These are phyloP conservation scores for Cephalopterus ornatus DNA, from an alignment of 2,113 vertebrate genomes.

Conservation along the genomic window DNA sequence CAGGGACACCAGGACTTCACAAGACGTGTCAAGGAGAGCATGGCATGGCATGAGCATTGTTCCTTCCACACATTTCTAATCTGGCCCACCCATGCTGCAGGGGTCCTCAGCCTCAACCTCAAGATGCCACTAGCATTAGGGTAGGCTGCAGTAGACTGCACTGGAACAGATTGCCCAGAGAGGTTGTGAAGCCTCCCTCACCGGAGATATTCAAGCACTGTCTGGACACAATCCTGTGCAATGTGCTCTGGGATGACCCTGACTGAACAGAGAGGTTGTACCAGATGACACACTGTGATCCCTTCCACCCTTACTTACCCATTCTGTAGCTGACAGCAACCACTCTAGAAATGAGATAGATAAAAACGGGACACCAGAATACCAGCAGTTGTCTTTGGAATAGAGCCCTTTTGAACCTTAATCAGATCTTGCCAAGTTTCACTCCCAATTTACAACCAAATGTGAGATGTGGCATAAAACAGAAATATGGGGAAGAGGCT, in stretches of 20 bases:
- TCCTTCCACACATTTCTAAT: not conserved
- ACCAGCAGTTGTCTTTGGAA: not conserved
- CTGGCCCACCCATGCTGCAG: not conserved
- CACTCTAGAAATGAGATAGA: not conserved
- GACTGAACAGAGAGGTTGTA: not conserved
- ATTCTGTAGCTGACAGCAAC: not conserved
- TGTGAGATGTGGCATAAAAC: not conserved
- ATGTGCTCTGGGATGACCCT: not conserved
- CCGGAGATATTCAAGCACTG: not conserved
- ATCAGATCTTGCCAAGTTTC: not conserved
- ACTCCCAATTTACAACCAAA: not conserved
- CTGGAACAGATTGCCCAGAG: not conserved
- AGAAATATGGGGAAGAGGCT: not conserved
- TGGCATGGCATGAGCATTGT: accelerated
- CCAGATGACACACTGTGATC: not conserved
- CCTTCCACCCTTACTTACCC: not conserved
- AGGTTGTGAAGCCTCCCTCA: not conserved
- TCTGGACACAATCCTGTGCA: not conserved
- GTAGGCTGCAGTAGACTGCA: not conserved
- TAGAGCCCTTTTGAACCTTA: not conserved
- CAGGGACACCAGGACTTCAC: not conserved
- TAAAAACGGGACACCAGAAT: not conserved
- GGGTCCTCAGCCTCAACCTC: not conserved
- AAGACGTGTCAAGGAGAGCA: not conserved
- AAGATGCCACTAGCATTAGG: not conserved